Base-by-base conservation (phyloP, 1,140 invertebrate species). In the Caerostris extrusa region DNA sequence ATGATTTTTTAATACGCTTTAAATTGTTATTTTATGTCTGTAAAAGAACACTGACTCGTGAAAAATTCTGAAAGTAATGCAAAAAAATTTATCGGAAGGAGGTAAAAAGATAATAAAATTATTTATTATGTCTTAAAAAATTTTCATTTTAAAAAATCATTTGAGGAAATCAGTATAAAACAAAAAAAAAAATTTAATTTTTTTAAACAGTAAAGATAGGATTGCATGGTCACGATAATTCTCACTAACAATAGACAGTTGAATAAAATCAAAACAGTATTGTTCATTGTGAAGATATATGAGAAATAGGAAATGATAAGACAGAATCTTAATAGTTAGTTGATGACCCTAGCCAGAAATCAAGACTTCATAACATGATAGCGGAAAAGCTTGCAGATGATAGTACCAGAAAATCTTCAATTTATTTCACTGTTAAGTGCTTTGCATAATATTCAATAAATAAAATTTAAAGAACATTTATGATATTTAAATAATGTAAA, bases 271-370 rank as follows among this genome's bases (percentile, higher is more conserved):
- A 50, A 77, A 77, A 77, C 53, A 7, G 53, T 34, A 77, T 77
- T 77, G 71, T 77, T 50, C 34, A 77, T 77, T 77, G 71, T 77
- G 71, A 50, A 77, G 71, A 77, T 50, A 77, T 77, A 53, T 53
- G 71, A 5, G 34, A 77, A 77, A 50, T 77, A 53, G 71, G 71
- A 77, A 77, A 77, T 77, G 71, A 77, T 50, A 34, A 77, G 34
- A 34, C 10, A 50, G n/a, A 5, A 50, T 53, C 34, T 77, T 34
- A 50, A 19, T 77, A 10, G 34, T 50, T 77, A 12, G 8, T 12
- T 50, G 50, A 50, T 77, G 53, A 64, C 61, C 61, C 17, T 5
- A 64, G 53, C 53, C 10, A 34, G 19, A 77, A 34, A 77, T 77
- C 19, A 77, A 77, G 64, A 77, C 60, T 61, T 77, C 34, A 50